Conservation (phyloP, 2,888 invertebrate genomes). For the Tetanocera ferruginea region DNA sequence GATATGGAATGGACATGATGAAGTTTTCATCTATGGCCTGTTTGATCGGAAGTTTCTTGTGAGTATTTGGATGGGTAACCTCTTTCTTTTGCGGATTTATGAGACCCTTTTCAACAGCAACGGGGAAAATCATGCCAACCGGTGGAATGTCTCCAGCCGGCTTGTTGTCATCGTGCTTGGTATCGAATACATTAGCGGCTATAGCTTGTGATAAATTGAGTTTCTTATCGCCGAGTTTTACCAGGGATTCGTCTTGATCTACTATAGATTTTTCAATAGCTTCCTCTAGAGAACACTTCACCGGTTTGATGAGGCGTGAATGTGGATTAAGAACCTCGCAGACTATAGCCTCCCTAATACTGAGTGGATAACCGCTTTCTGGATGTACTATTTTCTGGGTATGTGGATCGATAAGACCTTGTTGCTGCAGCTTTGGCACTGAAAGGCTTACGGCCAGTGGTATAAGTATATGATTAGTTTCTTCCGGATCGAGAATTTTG, state of each 20-base stretch:
- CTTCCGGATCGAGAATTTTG: conserved; percentile 84
- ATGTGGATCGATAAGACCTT: conserved; percentile 84
- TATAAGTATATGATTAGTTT: conserved; percentile 81
- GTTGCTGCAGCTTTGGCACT: conserved; percentile 85
- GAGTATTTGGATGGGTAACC: conserved; percentile 81
- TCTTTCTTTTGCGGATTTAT: conserved; percentile 78
- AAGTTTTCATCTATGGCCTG: conserved; percentile 82
- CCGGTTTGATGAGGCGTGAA: conserved; percentile 78
- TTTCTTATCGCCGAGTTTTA: conserved; percentile 75
- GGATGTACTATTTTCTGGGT: conserved; percentile 87
- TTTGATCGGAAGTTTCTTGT: conserved; percentile 75
- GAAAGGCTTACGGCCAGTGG: conserved; percentile 86
- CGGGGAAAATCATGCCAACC: conserved; percentile 85
- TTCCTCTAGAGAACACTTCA: conserved; percentile 80
- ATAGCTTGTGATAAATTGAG: conserved; percentile 81
- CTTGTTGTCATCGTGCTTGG: conserved; percentile 57
- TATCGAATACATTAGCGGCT: conserved; percentile 76
- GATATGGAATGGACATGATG: conserved; percentile 85
- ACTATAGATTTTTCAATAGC: conserved; percentile 81
- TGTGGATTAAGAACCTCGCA: conserved; percentile 90
- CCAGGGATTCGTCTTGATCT: conserved; percentile 78
- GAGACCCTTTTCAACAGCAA: conserved; percentile 81
- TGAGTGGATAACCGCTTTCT: conserved; percentile 84
- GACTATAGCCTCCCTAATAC: conserved; percentile 86
- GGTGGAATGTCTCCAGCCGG: conserved; percentile 77